Evolutionary conservation across 2,113 vertebrate genomes (phyloP), one percentile per base, ranked within the genome.

Genomic region (Salvator merianae): DNA sequence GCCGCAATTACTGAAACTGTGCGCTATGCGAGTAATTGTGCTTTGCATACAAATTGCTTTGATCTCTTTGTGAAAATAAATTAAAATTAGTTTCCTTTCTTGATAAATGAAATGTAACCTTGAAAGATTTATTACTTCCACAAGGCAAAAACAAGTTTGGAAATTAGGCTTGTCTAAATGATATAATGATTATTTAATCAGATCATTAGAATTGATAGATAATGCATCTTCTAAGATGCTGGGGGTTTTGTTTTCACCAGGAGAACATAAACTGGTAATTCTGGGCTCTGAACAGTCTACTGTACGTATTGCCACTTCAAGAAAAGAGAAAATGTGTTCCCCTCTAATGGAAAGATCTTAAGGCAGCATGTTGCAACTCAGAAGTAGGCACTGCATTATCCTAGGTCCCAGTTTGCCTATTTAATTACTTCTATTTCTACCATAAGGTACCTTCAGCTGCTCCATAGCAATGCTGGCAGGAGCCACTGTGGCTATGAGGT

Each of bases 31-130:
- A n/a, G 40, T 79, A 83, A 83, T 90, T 91, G 89, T 91, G 40
- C 50, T 86, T 70, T 89, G 20, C 12, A 69, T 80, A 69, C 36
- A 87, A 80, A 89, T 86, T 65, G 50, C 63, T 69, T 13, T 70
- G 88, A 84, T 47, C 75, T 86, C 90, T 92, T 85, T 43, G 13
- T 86, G 86, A 88, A 81, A 87, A 88, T 92, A 91, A 14, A 63
- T 79, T 83, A 36, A 88, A 20, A 18, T 86, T 2, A 30, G 20
- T 86, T 94, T 92, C 86, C 88, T 84, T 84, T 32, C 79, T 86
- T 63, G 80, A 84, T 81, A 81, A 75, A 76, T 88, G 55, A 7
- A 87, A 94, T 85, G n/a, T 75, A 82, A 66, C 66, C 13, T 1
- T 79, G 69, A 78, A 47, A 59, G 70, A 87, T 34, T 74, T 84